Evolutionary conservation across 2,797 vertebrate genomes (phyloP), one percentile per base, ranked within the genome.

Genomic region (Acanthiza pusilla): DNA sequence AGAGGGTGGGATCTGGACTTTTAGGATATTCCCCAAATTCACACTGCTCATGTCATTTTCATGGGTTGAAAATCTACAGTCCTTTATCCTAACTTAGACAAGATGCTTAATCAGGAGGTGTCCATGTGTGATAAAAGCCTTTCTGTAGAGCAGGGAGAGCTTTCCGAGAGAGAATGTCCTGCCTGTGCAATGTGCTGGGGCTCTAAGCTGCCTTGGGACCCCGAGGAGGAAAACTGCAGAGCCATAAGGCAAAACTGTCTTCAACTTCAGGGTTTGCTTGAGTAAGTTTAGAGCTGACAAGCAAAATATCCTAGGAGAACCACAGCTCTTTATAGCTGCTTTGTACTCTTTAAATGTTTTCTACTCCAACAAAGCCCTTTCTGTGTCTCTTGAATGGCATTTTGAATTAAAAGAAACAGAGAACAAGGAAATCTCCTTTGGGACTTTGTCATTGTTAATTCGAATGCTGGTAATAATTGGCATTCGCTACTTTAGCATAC

Each of bases 361-460:
- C 8, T 66, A 22, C 7, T 87, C 32, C 54, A 50, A 36, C 17
- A 85, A 58, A 65, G 15, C 8, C 15, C 16, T 67, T 90, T 84
- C 68, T 91, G 20, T 19, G 32, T n/a, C 13, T 51, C 30, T 57
- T 73, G 48, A 80, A 85, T 22, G 15, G 6, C 16, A 65, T 85
- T 92, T 78, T 63, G 72, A 82, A 87, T 34, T 34, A 68, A 65
- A 91, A 76, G 70, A 63, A 85, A n/a, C 8, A 30, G 32, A 83
- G 30, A 88, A 54, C 32, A 79, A 81, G 26, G 48, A 89, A 67
- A 65, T 47, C 4, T 61, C 23, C 13, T 82, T 81, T 85, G 34
- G 20, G 48, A 63, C 32, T 81, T 86, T 77, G 42, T 43, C 13
- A 25, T 17, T 72, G 30, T 57, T 85, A 67, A 67, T 76, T 67